Evolutionary conservation across 2,113 vertebrate species (phyloP).

Genomic region (Galeopterus variegatus): DNA sequence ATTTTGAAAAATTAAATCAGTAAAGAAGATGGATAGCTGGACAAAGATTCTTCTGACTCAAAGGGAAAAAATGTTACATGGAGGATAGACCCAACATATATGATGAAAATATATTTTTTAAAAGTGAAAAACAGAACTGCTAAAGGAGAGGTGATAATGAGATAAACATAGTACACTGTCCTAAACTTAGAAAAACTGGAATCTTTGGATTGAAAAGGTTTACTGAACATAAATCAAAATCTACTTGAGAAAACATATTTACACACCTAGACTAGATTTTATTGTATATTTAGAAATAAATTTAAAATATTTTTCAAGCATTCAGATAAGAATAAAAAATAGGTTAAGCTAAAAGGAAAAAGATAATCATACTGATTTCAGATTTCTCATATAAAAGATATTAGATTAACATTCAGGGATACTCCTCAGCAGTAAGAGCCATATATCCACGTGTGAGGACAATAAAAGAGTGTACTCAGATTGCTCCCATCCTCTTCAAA

Average conservation of each 20-base stretch:
- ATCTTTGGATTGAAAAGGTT: not conserved
- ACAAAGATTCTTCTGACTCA: not conserved
- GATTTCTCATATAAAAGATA: not conserved
- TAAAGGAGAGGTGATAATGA: not conserved
- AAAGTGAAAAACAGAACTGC: not conserved
- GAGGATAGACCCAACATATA: not conserved
- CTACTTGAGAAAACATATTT: not conserved
- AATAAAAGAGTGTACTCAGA: not conserved
- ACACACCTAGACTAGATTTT: not conserved
- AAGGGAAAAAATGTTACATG: not conserved
- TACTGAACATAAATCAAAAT: not conserved
- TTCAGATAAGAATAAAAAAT: not conserved
- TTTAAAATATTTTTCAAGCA: not conserved
- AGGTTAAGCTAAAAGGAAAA: not conserved
- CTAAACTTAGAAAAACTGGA: not conserved
- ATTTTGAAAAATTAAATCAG: not conserved
- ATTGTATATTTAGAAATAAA: conserved; percentile 22
- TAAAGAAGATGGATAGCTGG: not conserved
- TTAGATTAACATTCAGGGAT: not conserved
- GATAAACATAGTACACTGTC: not conserved
- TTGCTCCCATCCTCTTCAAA: not conserved
- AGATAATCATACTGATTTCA: not conserved
- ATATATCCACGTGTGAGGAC: not conserved
- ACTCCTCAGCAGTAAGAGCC: not conserved
- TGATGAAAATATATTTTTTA: not conserved